Evolutionary conservation across 2,888 invertebrate genomes (phyloP), one percentile per base, ranked within the genome.

Genomic region (Callyntrura sp.): DNA sequence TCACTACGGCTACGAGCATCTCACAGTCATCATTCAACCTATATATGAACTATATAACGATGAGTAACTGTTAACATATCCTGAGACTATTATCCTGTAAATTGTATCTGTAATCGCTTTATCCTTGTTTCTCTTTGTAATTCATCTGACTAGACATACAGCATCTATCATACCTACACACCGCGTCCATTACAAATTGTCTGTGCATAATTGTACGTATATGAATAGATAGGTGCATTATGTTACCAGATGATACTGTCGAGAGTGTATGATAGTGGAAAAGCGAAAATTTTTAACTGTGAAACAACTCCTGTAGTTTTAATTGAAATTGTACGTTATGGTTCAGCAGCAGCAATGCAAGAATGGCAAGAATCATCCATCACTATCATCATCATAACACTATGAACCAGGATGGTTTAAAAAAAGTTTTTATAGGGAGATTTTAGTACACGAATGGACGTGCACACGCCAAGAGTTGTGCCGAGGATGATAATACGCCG

Each of bases 261-360:
- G 12, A 9, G 23, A 73, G 17, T 48, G n/a, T n/a, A n/a, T n/a
- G n/a, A 23, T 43, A 45, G 4, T 23, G 12, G 45, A 73, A 11
- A 25, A 70, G 20, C 17, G 20, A 9, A 45, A 20, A 28, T 73
- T 8, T 48, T 73, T 73, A 48, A 73, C 73, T 73, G 20, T n/a
- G 8, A 9, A 48, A 45, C 20, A 45, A 20, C 45, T 73, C 28
- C 48, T 73, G 73, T 73, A 73, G 73, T 73, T 65, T 65, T 73
- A 73, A 73, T 73, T 73, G 73, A 73, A 73, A 73, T 48, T 45
- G 73, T 45, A 73, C 73, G 73, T 45, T 73, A 73, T 48, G 73
- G 73, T 73, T 73, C 73, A 73, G 73, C 73, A 70, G 11, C 45
- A 48, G 48, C 28, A 73, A 8, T 73, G 73, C 23, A 73, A n/a